phyloP scores from a whole-genome alignment of 2,113 vertebrate species.

The Pseudonaja textilis region DNA sequence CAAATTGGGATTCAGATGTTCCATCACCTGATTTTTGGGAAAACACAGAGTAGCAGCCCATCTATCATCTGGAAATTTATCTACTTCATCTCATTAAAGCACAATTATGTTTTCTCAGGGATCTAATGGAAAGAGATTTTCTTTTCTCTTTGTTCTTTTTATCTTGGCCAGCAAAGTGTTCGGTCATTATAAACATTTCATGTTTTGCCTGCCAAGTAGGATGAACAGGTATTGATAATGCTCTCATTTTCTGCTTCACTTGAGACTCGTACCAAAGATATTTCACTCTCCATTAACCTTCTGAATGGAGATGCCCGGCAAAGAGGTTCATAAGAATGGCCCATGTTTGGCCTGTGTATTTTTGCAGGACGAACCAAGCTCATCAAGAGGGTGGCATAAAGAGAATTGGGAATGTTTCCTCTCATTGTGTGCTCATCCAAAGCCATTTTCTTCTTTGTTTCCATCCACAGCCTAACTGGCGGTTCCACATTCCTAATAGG shows the following conservation, averaged over 20 bases:
- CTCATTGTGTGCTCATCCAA: constrained; percentile 21
- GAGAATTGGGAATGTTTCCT: constrained; percentile 1
- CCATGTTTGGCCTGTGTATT: constrained; percentile 7
- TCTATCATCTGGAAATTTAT: accelerated
- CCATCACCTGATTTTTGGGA: background rate
- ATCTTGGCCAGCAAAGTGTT: background rate
- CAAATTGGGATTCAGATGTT: background rate
- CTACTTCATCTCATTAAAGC: background rate
- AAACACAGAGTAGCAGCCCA: background rate
- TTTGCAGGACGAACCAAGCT: background rate
- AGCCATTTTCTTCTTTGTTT: constrained; percentile 30
- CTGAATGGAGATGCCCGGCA: constrained; percentile 31
- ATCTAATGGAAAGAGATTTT: background rate
- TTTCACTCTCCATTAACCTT: constrained; percentile 52
- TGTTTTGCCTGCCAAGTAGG: constrained; percentile 32
- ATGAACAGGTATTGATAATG: constrained; percentile 44
- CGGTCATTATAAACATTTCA: background rate
- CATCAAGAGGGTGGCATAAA: constrained; percentile 17
- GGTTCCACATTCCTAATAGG: constrained; percentile 17
- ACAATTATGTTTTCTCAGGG: background rate
- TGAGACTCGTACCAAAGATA: constrained; percentile 14
- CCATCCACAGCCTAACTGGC: constrained; percentile 26
- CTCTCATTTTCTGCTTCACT: constrained; percentile 47
- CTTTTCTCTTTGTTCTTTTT: background rate
- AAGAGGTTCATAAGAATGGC: constrained; percentile 33